A percentile compares a stretch with the other conserved stretches of the same genome.
These are phyloP conservation scores for Orbicella faveolata DNA, from an alignment of 64 coral and sea anemone genomes.

Conservation along the genomic window DNA sequence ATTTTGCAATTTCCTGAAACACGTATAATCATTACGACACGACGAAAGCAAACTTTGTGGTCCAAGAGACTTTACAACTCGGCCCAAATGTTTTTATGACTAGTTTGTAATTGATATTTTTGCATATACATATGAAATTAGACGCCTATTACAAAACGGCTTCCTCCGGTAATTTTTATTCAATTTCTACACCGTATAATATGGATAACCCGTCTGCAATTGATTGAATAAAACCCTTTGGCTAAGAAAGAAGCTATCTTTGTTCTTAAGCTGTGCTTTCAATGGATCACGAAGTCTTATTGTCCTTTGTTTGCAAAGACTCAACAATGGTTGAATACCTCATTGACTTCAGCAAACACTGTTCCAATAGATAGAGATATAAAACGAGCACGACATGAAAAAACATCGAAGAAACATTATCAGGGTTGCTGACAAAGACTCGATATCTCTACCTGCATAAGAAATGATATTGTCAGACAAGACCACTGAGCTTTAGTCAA, in stretches of 20 bases:
- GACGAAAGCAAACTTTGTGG: neutral
- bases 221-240: slow-evolving; percentile 6
- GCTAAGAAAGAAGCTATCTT: neutral
- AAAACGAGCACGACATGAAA: neutral
- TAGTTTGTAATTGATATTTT: slow-evolving; percentile 30
- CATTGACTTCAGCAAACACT: slow-evolving; percentile 4
- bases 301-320: slow-evolving; percentile 22
- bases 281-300: neutral
- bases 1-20: neutral
- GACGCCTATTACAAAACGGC: slow-evolving; percentile 22
- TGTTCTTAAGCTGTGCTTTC: slow-evolving; percentile 1
- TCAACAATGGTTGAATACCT: slow-evolving; percentile 13
- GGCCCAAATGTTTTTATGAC: neutral
- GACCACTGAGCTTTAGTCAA: neutral
- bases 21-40: neutral
- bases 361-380: slow-evolving; percentile 11
- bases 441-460: neutral
- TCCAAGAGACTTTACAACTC: neutral
- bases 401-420: neutral
- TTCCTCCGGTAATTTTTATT: slow-evolving; percentile 13
- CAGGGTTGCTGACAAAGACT: neutral
- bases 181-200: slow-evolving; percentile 3
- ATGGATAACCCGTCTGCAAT: neutral
- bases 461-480: neutral
- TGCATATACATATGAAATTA: slow-evolving; percentile 14